A percentile compares a stretch with the other conserved stretches of the same genome.
Conservation (phyloP, 1,140 invertebrate genomes). For the Brevipalpus yothersi region DNA sequence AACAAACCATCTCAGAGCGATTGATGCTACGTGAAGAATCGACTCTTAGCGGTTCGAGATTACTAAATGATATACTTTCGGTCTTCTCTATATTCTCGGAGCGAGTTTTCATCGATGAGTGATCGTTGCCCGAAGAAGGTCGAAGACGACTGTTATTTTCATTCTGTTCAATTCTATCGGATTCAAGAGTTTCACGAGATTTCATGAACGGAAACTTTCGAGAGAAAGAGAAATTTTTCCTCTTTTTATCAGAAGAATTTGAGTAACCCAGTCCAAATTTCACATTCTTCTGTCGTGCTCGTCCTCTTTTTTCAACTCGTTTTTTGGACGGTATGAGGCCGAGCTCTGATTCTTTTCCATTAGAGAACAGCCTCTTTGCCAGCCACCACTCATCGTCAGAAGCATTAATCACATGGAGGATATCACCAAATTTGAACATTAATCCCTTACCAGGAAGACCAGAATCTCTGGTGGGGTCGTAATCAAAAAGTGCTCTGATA, state of each 20-base stretch:
- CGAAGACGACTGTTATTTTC: too few species aligned
- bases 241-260: constrained; percentile 45
- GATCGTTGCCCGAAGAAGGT: too few species aligned
- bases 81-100: too few species aligned
- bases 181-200: constrained; percentile 25
- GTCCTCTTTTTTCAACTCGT: constrained; percentile 68
- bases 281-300: constrained; percentile 80
- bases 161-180: too few species aligned
- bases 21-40: too few species aligned
- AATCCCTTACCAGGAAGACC: constrained; percentile 82
- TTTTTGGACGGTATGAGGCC: constrained; percentile 37
- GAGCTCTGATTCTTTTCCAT: constrained; percentile 27
- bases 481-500: constrained; percentile 85
- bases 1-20: too few species aligned
- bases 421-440: constrained; percentile 73
- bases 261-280: constrained; percentile 37
- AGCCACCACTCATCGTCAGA: constrained; percentile 99
- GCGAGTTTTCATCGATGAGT: too few species aligned
- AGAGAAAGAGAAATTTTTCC: constrained; percentile 93
- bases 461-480: constrained; percentile 88
- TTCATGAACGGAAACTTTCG: constrained; percentile 91
- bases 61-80: too few species aligned
- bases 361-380: constrained; percentile 32
- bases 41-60: too few species aligned
- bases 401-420: constrained; percentile 93